Conservation (phyloP, 2,797 vertebrate genomes). For the Hyperoplus lanceolatus region DNA sequence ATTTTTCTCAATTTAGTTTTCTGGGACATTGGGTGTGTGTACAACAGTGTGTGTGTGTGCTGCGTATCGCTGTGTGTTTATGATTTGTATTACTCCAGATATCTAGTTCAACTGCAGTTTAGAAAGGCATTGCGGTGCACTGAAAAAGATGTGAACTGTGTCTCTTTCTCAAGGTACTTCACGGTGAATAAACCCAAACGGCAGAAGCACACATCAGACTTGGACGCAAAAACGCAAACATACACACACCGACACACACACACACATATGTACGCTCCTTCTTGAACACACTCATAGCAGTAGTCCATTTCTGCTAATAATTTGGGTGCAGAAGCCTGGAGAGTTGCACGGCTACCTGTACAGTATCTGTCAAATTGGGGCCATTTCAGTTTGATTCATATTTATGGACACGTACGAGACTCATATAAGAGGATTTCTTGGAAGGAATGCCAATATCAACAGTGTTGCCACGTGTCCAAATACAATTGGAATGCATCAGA, state of each 20-base stretch:
- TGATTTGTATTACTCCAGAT: conserved; percentile 29
- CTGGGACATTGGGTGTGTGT: conserved; percentile 39
- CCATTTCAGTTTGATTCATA: conserved; percentile 26
- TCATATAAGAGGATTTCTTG: conserved; percentile 24
- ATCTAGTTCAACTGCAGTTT: conserved; percentile 22
- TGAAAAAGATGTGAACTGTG: conserved; percentile 1
- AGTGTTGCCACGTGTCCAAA: conserved; percentile 45
- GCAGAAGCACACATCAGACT: not conserved
- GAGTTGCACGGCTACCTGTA: conserved; percentile 14
- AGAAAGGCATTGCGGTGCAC: conserved; percentile 14
- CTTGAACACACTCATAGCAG: not conserved
- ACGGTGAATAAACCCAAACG: not conserved
- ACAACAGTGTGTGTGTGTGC: conserved; percentile 10
- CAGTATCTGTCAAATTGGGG: conserved; percentile 3
- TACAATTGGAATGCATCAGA: conserved; percentile 55
- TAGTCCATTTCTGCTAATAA: conserved; percentile 31
- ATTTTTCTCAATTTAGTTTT: conserved; percentile 66
- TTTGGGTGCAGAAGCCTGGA: conserved; percentile 1
- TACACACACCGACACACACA: not conserved
- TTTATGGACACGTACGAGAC: no score
- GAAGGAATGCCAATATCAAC: conserved; percentile 28
- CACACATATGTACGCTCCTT: not conserved
- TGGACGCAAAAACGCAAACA: not conserved
- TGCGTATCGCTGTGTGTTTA: conserved; percentile 5
- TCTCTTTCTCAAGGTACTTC: not conserved